Evolutionary conservation across 2,888 invertebrate genomes (phyloP).

Genomic region (Crematogaster levior): DNA sequence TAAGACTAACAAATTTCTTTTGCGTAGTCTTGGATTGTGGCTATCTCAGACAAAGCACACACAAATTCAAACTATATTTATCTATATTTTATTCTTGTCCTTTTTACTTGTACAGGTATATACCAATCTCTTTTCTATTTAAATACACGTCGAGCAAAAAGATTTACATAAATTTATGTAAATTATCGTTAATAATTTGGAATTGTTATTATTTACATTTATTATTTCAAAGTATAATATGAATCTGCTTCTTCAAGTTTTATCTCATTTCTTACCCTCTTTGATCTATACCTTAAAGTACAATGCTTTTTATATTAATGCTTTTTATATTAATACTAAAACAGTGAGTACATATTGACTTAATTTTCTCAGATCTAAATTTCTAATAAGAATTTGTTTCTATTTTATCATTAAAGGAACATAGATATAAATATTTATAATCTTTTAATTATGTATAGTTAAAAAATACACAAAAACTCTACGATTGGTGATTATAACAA

Average conservation of each 20-base stretch:
- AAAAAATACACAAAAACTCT: neutral
- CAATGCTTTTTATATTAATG: neutral
- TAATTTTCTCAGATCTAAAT: neutral
- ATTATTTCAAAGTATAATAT: neutral
- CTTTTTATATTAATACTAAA: too few species aligned
- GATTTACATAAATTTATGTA: too few species aligned
- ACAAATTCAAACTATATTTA: neutral
- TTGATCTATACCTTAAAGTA: conserved; percentile 2
- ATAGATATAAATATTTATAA: neutral
- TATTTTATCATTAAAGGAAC: neutral
- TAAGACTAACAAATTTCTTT: conserved; percentile 19
- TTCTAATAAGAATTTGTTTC: neutral
- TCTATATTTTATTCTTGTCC: neutral
- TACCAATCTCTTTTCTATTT: neutral
- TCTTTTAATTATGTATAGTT: neutral
- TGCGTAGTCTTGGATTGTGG: conserved; percentile 43
- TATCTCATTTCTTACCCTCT: conserved; percentile 4
- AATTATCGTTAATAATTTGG: neutral
- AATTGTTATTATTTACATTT: conserved; percentile 11
- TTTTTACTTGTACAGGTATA: conserved; percentile 40
- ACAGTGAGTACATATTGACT: conserved; percentile 34
- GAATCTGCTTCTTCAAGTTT: neutral
- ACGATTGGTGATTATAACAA: neutral
- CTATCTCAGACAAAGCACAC: neutral
- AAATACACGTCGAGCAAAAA: neutral